Conservation (phyloP, 2,797 vertebrate genomes). For the Aulostomus chinensis region DNA sequence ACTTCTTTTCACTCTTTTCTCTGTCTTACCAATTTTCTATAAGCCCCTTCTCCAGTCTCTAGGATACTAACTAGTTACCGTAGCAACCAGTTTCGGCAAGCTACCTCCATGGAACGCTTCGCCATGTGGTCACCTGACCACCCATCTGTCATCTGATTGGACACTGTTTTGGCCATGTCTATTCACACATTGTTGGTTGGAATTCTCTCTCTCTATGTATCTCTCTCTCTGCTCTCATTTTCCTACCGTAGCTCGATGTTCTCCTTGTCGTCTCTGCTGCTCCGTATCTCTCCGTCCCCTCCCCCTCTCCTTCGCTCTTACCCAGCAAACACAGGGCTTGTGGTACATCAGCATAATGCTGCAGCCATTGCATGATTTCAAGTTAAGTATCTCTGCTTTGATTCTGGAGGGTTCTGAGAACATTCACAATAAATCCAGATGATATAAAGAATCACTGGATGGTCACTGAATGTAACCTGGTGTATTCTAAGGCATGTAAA, state of each 20-base stretch:
- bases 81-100: constrained; percentile 63
- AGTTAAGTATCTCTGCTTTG: constrained; percentile 13
- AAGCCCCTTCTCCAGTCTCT: constrained; percentile 64
- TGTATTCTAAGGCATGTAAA: too few species aligned
- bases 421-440: not conserved
- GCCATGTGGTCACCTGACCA: constrained; percentile 55
- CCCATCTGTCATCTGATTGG: constrained; percentile 46
- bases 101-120: constrained; percentile 48
- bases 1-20: constrained; percentile 16
- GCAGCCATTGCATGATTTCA: constrained; percentile 20
- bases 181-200: constrained; percentile 27
- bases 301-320: constrained; percentile 10
- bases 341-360: constrained; percentile 23
- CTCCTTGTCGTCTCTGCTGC: not conserved
- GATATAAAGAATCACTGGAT: not conserved
- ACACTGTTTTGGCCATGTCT: constrained; percentile 34
- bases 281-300: not conserved
- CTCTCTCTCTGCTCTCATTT: constrained; percentile 32
- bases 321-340: constrained; percentile 21
- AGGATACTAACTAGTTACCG: constrained; percentile 71
- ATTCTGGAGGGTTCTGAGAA: not conserved
- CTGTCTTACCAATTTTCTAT: constrained; percentile 48
- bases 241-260: constrained; percentile 22
- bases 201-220: constrained; percentile 23
- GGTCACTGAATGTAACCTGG: too few species aligned